Base-by-base conservation (phyloP, 2,888 invertebrate genomes). In the Nymphalis urticae region DNA sequence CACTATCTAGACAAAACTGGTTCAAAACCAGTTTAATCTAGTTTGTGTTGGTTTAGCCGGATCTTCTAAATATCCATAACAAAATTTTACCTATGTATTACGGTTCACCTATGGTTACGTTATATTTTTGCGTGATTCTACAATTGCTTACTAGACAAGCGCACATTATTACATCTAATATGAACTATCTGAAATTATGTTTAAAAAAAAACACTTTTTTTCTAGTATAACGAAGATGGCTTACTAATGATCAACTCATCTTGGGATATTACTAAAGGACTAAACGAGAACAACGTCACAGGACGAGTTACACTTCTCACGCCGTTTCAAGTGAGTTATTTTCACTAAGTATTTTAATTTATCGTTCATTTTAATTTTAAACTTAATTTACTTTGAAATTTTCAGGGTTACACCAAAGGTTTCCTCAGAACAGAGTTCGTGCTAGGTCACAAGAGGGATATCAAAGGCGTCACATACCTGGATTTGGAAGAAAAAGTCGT, bases 401-500 rank as follows among this genome's bases (percentile, higher is more conserved):
- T 77, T 69, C 87, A 94, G 87, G 95, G 95, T 13, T 96, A 96
- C 78, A 94, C 87, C 50, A 95, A 93, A 76, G 96, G 96, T 0
- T 94, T 94, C 32, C 85, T 97, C 51, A 94, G 94, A 19, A 96
- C 96, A 0, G 94, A 95, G 74, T 93, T 96, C 68, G 93, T 94
- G 50, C 81, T 95, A 0, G 94, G 94, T 13, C 93, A 95, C 63
- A 94, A 95, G 70, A 94, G 94, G 74, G 93, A 95, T 74, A 93
- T 97, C 54, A 88, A 94, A 69, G 97, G 96, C 1, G 94, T 95
- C 3, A 95, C 96, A 0, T 94, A 95, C 71, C 83, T 97, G 50
- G 95, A 96, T 73, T 86, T 97, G 27, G 96, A 97, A 77, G 94
- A 95, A 50, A 95, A 95, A 76, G 94, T 95, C 50, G 94, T 96